phyloP scores from a whole-genome alignment of 2,113 vertebrate species.

The Ceratotherium simum region DNA sequence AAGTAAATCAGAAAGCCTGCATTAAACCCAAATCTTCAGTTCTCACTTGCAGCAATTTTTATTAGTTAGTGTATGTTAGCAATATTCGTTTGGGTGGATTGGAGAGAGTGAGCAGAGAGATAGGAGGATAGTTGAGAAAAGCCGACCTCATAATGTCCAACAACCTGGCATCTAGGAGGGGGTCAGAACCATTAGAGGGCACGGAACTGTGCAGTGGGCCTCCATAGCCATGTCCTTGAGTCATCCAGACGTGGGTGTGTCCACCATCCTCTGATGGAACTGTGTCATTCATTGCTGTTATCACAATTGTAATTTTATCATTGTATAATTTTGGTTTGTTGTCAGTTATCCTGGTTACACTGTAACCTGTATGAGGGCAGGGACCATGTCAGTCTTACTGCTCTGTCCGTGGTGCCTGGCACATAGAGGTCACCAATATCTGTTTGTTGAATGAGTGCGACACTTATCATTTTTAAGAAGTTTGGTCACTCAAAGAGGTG shows the following conservation, averaged over 20 bases:
- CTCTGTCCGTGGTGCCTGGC: neutral
- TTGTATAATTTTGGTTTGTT: neutral
- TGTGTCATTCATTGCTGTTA: neutral
- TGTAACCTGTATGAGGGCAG: neutral
- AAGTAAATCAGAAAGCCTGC: neutral
- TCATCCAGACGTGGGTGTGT: neutral
- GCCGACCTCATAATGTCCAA: neutral
- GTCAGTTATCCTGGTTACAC: neutral
- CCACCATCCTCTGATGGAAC: neutral
- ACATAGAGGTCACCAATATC: neutral
- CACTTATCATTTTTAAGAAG: neutral
- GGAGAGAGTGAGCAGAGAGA: neutral
- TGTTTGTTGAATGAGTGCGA: constrained; percentile 6
- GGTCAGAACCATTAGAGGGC: neutral
- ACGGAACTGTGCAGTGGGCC: neutral
- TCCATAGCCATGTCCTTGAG: neutral
- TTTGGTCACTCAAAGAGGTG: neutral
- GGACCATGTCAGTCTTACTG: neutral
- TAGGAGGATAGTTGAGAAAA: neutral
- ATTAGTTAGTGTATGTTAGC: constrained; percentile 4
- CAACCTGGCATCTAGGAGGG: neutral
- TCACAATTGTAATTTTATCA: neutral
- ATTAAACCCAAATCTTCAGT: constrained; percentile 17
- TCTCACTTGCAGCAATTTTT: neutral
- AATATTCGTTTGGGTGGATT: neutral